These are phyloP conservation scores for Tineola bisselliella DNA, from an alignment of 2,888 invertebrate species.

Conservation along the genomic window DNA sequence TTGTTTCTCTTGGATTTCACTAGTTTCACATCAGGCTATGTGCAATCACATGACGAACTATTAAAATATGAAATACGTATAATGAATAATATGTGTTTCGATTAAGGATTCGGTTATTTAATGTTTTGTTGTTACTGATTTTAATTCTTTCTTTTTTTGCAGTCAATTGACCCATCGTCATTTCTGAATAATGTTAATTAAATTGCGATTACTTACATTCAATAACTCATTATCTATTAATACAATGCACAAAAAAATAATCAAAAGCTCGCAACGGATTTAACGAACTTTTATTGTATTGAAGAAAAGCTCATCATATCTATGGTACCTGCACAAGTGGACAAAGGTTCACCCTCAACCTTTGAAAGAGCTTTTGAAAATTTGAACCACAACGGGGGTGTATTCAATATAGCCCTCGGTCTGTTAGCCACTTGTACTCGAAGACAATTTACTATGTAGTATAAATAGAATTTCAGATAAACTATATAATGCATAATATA, in stretches of 20 bases:
- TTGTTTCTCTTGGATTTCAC: no score
- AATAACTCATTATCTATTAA: not conserved
- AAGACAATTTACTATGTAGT: not conserved
- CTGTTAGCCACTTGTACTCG: not conserved
- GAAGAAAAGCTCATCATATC: not conserved
- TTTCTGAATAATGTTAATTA: no score
- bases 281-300: slow-evolving; percentile 9
- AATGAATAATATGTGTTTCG: no score
- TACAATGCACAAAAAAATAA: not conserved
- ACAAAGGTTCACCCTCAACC: slow-evolving; percentile 10
- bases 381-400: slow-evolving; percentile 7
- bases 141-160: no score
- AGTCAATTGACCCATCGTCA: no score
- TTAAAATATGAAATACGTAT: no score
- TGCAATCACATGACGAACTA: no score
- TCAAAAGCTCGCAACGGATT: slow-evolving; percentile 2
- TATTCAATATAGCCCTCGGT: not conserved
- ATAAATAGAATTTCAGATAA: not conserved
- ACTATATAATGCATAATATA: no score
- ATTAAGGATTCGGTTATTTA: no score
- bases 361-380: not conserved
- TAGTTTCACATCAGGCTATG: no score
- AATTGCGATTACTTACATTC: not conserved
- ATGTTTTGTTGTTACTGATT: no score
- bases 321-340: slow-evolving; percentile 1